phyloP scores from a whole-genome alignment of 2,888 invertebrate genomes.

The Leptodirus hochenwartii region DNA sequence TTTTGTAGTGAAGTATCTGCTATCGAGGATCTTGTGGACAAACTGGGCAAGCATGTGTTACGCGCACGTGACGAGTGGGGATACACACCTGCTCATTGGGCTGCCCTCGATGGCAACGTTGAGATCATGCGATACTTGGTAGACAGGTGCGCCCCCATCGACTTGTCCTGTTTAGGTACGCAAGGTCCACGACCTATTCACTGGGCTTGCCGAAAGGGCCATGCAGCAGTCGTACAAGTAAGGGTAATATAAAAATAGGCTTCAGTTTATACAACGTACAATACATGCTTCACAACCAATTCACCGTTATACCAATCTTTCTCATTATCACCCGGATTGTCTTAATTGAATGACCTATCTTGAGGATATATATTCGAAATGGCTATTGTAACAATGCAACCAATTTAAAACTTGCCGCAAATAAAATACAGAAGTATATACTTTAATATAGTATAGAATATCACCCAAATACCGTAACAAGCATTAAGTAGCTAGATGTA shows the following conservation, averaged over 20 bases:
- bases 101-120: slow-evolving; percentile 76
- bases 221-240: slow-evolving; percentile 68
- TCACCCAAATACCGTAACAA: too few relatives aligned
- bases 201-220: slow-evolving; percentile 86
- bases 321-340: too few relatives aligned
- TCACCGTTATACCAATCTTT: too few relatives aligned
- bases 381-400: too few relatives aligned
- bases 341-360: too few relatives aligned
- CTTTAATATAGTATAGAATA: too few relatives aligned
- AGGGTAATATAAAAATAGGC: not conserved
- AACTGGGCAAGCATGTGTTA: slow-evolving; percentile 57
- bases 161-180: slow-evolving; percentile 71
- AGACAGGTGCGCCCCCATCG: slow-evolving; percentile 66
- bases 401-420: too few relatives aligned
- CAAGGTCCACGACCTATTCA: slow-evolving; percentile 84
- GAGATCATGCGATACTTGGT: slow-evolving; percentile 75
- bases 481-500: too few relatives aligned
- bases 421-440: too few relatives aligned
- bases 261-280: too few relatives aligned
- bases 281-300: too few relatives aligned
- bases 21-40: slow-evolving; percentile 69
- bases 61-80: slow-evolving; percentile 79
- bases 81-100: slow-evolving; percentile 88
- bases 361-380: too few relatives aligned
- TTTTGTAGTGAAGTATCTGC: slow-evolving; percentile 58